phyloP scores from a whole-genome alignment of 2,797 vertebrate genomes.

The Pipistrellus kuhlii region DNA sequence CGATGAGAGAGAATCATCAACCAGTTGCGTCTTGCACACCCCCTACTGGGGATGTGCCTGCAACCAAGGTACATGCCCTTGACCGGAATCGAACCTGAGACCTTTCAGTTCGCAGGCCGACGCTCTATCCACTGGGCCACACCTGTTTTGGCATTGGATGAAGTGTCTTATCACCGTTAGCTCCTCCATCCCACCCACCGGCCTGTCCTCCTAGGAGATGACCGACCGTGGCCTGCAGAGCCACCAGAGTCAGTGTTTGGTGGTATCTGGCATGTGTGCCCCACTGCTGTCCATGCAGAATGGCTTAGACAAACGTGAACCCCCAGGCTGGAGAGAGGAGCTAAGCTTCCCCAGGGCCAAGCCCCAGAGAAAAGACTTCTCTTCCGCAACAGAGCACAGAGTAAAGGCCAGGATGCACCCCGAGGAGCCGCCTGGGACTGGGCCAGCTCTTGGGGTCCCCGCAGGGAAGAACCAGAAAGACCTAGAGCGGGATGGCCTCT shows the following conservation, averaged over 20 bases:
- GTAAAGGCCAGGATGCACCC: background rate
- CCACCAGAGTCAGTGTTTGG: background rate
- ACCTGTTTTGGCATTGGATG: no score
- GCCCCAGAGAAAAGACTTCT: background rate
- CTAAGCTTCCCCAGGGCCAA: background rate
- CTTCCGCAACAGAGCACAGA: background rate
- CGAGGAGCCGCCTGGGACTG: background rate
- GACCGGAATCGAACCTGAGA: no score
- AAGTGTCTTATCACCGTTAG: no score
- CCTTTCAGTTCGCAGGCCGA: no score
- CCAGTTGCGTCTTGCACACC: no score
- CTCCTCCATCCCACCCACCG: background rate
- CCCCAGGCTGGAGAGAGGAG: background rate
- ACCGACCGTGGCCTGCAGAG: background rate
- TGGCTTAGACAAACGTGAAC: background rate
- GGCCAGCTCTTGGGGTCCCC: background rate
- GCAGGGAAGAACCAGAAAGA: background rate
- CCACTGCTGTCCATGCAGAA: background rate
- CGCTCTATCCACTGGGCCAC: no score
- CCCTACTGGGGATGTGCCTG: no score
- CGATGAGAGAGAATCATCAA: no score
- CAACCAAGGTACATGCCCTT: no score
- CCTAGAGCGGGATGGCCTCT: rapidly evolving
- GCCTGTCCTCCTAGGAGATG: background rate
- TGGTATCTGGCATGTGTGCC: background rate